Conservation (phyloP, 2,888 invertebrate genomes). For the Trissolcus brochymenae region DNA sequence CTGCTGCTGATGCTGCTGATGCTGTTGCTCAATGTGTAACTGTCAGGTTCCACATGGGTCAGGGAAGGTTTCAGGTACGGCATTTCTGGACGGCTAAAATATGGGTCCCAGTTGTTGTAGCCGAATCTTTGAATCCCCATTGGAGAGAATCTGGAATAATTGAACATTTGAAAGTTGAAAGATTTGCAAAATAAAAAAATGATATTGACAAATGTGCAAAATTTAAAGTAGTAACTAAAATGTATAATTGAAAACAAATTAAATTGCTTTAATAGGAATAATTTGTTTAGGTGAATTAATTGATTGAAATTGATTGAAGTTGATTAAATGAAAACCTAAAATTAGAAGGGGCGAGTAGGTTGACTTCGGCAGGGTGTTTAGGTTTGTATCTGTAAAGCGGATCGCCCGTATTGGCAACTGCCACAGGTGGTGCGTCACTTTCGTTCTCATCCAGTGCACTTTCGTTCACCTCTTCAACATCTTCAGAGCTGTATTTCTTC, state of each 20-base stretch:
- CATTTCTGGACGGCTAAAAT: conserved; percentile 54
- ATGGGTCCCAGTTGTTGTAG: conserved; percentile 65
- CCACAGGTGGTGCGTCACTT: conserved; percentile 60
- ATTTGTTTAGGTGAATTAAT: too few species aligned
- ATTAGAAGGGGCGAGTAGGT: conserved; percentile 81
- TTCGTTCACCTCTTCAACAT: conserved; percentile 60
- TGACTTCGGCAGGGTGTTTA: conserved; percentile 84
- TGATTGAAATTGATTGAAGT: background rate
- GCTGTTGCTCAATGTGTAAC: conserved; percentile 53
- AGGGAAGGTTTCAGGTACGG: conserved; percentile 43
- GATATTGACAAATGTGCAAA: too few species aligned
- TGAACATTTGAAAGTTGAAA: background rate
- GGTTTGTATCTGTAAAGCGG: conserved; percentile 85
- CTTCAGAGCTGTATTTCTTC: conserved; percentile 69
- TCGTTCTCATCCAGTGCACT: conserved; percentile 63
- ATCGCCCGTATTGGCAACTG: conserved; percentile 77
- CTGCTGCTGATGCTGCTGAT: conserved; percentile 6
- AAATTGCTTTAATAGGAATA: too few species aligned
- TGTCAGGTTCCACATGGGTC: conserved; percentile 60
- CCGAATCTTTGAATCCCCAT: conserved; percentile 68
- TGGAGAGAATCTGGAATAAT: conserved; percentile 69
- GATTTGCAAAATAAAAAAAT: too few species aligned
- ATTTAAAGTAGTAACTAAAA: too few species aligned
- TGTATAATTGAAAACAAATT: too few species aligned
- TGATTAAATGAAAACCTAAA: conserved; percentile 64